These are phyloP conservation scores for Octopus bimaculoides DNA, from an alignment of 1,140 invertebrate genomes.

Conservation along the genomic window DNA sequence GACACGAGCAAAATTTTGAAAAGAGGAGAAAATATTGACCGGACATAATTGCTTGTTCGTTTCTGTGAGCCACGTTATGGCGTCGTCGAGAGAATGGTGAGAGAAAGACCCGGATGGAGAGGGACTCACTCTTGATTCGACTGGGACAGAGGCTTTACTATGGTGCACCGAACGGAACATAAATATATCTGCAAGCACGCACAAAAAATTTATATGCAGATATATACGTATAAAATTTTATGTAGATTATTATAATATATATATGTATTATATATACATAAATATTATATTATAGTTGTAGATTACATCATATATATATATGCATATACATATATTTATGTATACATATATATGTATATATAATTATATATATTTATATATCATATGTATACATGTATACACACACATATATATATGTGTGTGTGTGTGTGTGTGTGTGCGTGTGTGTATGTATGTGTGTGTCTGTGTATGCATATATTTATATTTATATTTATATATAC, in stretches of 20 bases:
- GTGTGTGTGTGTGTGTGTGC: background rate
- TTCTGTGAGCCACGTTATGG: constrained; percentile 5
- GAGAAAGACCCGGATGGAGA: background rate
- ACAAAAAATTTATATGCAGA: background rate
- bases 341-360: background rate
- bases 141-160: background rate
- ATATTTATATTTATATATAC: background rate
- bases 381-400: background rate
- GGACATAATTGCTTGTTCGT: constrained; percentile 6
- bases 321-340: background rate
- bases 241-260: background rate
- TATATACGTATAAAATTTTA: background rate
- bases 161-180: background rate
- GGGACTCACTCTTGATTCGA: background rate
- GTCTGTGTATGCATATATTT: background rate
- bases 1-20: background rate
- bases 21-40: background rate
- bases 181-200: background rate
- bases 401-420: background rate
- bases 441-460: background rate
- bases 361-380: background rate
- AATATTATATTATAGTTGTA: background rate
- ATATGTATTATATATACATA: background rate
- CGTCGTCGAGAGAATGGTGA: background rate
- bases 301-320: background rate